A percentile compares a stretch with the other conserved stretches of the same genome.
These are phyloP conservation scores for Papilio polytes DNA, from an alignment of 1,140 invertebrate genomes.

Conservation along the genomic window DNA sequence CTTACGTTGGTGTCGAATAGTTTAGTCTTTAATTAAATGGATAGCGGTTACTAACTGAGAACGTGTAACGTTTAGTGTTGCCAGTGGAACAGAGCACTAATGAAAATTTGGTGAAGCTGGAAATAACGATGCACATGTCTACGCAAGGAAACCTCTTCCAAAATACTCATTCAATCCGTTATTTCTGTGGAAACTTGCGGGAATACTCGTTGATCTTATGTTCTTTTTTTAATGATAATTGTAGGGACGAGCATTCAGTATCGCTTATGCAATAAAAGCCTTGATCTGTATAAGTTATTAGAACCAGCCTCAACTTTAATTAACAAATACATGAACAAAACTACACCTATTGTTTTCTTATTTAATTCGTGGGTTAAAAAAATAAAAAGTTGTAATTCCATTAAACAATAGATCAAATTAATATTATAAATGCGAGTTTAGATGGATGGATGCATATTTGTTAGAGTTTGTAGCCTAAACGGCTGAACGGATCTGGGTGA, in stretches of 20 bases:
- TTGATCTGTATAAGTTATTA: neutral
- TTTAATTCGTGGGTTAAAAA: too few relatives aligned
- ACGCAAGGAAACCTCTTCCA: too few relatives aligned
- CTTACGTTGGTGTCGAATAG: slow-evolving; percentile 15
- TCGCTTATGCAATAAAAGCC: neutral
- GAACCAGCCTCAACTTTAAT: neutral
- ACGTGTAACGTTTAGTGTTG: slow-evolving; percentile 6
- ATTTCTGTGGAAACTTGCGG: too few relatives aligned
- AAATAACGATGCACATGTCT: neutral
- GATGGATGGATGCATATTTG: too few relatives aligned
- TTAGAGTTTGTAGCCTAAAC: too few relatives aligned
- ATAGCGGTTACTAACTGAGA: slow-evolving; percentile 1
- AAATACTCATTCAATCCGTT: too few relatives aligned
- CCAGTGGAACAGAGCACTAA: neutral
- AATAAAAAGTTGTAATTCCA: neutral
- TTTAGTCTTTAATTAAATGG: slow-evolving; percentile 22
- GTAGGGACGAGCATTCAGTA: too few relatives aligned
- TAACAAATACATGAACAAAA: neutral
- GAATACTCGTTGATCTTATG: too few relatives aligned
- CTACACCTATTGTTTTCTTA: too few relatives aligned
- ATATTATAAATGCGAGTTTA: too few relatives aligned
- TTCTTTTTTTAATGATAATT: too few relatives aligned
- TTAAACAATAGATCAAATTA: neutral
- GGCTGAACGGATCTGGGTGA: too few relatives aligned
- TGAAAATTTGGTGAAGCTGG: neutral